Base-by-base conservation (phyloP, 2,113 vertebrate genomes). In the Sander vitreus region DNA sequence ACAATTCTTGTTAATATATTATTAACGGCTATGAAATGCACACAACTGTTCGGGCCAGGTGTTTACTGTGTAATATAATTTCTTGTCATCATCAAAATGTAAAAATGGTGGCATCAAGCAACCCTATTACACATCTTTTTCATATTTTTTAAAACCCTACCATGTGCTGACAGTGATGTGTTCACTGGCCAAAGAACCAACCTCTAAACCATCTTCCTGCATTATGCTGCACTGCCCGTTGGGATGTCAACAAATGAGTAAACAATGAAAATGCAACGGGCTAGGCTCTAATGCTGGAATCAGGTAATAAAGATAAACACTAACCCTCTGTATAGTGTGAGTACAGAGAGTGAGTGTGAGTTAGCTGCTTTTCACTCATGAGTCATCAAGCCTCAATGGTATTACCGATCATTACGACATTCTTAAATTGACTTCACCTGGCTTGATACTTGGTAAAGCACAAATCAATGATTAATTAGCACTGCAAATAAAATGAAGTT, bases 371-470 rank as follows among this genome's bases (percentile, higher is more conserved):
- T 75, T 85, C 73, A 83, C 60, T 86, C 76, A 62, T 76, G 55
- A 88, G 68, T 88, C 85, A 87, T 88, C 83, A 53, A 53, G 74
- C 66, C 33, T 85, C 83, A 80, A 51, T 76, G 30, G 82, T 69
- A 80, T 89, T 80, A 84, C 62, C 64, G 63, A 83, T 88, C 80
- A 86, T 83, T 85, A 82, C 85, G 84, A 81, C 80, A 87, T 77
- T 75, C 57, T 78, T 43, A 83, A 85, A 86, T 92, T 75, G 76
- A 92, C 88, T 92, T 86, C 84, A 89, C 88, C 85, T 91, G 71
- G 55, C 81, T 75, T 87, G 83, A 88, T 70, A 80, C 74, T 65
- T 82, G 48, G 81, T 92, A 66, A 79, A 85, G 82, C 82, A 75
- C 70, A 88, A 80, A 72, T 75, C 76, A 86, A 71, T 78, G 67